Base-by-base conservation (phyloP, 2,888 invertebrate species). In the Platypus cylindrus region DNA sequence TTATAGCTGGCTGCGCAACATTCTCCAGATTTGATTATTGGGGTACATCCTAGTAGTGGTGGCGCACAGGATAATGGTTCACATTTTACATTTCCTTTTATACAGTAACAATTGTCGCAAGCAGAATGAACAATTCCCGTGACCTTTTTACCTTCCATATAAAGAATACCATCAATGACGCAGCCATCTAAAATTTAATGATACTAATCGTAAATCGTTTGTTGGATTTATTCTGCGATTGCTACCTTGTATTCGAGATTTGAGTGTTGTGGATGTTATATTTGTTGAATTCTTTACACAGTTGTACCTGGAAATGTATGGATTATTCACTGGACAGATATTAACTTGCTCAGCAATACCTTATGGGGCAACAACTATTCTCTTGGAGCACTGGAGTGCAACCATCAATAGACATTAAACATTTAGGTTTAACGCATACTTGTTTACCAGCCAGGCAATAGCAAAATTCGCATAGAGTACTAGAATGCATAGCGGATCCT, bases 1-100 rank as follows among this genome's bases (percentile, higher is more conserved):
- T 78, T 76, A 58, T 86, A 87, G 54, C 81, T 81, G 31, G 81
- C 77, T 8, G 87, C 83, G 54, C 87, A 87, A 59, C 87, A 87
- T 53, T 84, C 78, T 2, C 83, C 84, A 23, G 71, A 67, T 31
- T 74, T 74, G 33, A 82, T 70, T 31, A 85, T 71, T 1, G 87
- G 85, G 30, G 64, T 66, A 58, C 87, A 89, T 31, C 81, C 82
- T 43, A 75, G 70, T 37, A 83, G 65, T 0, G 80, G 70, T 2
- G 81, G 78, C 2, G 83, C 75, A 52, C 86, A 87, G 13, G 77
- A 71, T 37, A 83, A 66, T 3, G 78, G 76, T 44, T 79, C 78
- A 58, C 87, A 89, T 26, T 75, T 70, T 28, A 81, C 68, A 1
- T 69, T 60, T 0, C 83, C 82, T 48, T 75, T 71, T 47, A 85